phyloP scores from a whole-genome alignment of 2,888 invertebrate species.

The Helicoverpa assulta region DNA sequence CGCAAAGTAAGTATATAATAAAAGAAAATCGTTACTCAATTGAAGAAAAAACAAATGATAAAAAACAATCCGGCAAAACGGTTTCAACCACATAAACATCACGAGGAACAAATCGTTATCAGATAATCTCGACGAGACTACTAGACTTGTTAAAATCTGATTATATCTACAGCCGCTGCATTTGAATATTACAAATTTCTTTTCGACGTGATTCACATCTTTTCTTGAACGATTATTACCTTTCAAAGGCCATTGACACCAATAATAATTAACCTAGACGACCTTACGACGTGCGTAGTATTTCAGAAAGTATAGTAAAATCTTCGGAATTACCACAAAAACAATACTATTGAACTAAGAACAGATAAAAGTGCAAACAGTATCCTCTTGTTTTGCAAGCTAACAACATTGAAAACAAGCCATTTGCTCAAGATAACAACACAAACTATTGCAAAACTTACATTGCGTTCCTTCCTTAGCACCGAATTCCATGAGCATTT shows the following conservation, averaged over 20 bases:
- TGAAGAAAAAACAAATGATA: constrained; percentile 23
- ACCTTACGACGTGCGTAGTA: background rate
- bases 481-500: constrained; percentile 96
- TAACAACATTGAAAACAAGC: constrained; percentile 32
- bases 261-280: background rate
- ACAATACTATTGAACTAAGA: background rate
- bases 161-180: constrained; percentile 20
- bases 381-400: constrained; percentile 34
- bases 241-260: constrained; percentile 39
- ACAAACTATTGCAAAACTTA: constrained; percentile 84
- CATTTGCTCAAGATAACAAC: constrained; percentile 33
- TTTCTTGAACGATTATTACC: constrained; percentile 13
- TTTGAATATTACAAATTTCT: background rate
- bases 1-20: constrained; percentile 2
- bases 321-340: constrained; percentile 1
- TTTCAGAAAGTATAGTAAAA: too few relatives aligned
- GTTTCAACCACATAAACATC: constrained; percentile 38
- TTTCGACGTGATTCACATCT: constrained; percentile 31
- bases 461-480: constrained; percentile 96
- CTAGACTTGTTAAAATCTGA: constrained; percentile 13
- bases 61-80: constrained; percentile 14
- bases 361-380: constrained; percentile 29
- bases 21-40: constrained; percentile 2
- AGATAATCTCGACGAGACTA: constrained; percentile 30
- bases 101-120: constrained; percentile 28